Base-by-base conservation (phyloP, 2,113 vertebrate genomes). In the Heterocephalus glaber region DNA sequence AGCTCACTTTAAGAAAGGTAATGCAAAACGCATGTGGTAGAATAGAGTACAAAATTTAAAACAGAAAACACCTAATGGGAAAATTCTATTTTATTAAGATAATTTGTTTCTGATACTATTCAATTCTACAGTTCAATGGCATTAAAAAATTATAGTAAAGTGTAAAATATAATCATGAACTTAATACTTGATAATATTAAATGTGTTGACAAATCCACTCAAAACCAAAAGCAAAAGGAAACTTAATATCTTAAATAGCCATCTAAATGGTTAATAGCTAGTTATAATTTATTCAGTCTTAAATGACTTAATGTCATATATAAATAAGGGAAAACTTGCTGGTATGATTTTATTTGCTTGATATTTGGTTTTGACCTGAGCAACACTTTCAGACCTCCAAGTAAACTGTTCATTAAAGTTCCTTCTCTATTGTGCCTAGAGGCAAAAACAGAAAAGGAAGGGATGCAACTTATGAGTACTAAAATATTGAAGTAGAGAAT, bases 191-290 rank as follows among this genome's bases (percentile, higher is more conserved):
- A 88, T 89, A 22, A 44, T 24, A 74, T 49, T 49, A 91, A 80
- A 86, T 10, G 19, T 58, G 20, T 12, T 94, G 11, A 76, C 19
- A 94, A 87, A 90, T 86, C 14, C 87, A 84, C 30, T 90, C 19
- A 91, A 95, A 84, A 86, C 2, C 19, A 94, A 66, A 86, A 89
- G 60, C 33, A 68, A 91, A 5, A 3, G 28, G 93, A 86, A 65
- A 24, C 38, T 88, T 86, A 47, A 84, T 1, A 74, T 85, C 94
- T 80, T 77, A 88, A 33, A 52, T 35, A 92, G 5, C 3, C 5
- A 76, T 85, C 9, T 88, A 86, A 91, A 77, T 70, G 60, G 17
- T 82, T 86, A 77, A 38, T 85, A 80, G 19, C 0, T 20, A 79
- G 33, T 84, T 90, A 70, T 33, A 44, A 52, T 52, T 79, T 96